These are phyloP conservation scores for Spizaetus ornatus DNA, from an alignment of 2,113 vertebrate species.

Conservation along the genomic window DNA sequence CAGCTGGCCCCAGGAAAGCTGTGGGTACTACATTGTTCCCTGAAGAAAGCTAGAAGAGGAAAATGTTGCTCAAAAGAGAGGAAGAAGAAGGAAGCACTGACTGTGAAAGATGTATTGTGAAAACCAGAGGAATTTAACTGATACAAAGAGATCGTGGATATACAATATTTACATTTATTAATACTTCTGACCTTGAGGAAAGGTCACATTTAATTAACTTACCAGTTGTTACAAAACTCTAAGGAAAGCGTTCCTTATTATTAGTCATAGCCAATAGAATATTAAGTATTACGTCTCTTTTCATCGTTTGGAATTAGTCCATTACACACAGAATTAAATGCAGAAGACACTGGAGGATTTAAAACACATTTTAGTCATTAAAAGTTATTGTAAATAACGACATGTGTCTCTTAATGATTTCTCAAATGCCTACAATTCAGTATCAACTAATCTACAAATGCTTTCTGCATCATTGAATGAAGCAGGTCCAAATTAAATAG, in stretches of 20 bases:
- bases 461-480: slow-evolving; percentile 51
- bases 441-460: slow-evolving; percentile 64
- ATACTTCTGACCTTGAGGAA: slow-evolving; percentile 30
- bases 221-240: neutral
- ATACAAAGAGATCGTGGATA: slow-evolving; percentile 19
- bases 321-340: slow-evolving; percentile 64
- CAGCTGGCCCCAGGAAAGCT: neutral
- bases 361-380: slow-evolving; percentile 70
- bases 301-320: slow-evolving; percentile 49
- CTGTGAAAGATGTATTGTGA: neutral
- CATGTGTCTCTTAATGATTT: slow-evolving; percentile 60
- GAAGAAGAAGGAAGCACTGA: neutral
- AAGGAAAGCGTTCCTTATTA: slow-evolving; percentile 30
- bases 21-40: neutral
- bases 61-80: neutral
- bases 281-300: slow-evolving; percentile 9
- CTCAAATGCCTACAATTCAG: slow-evolving; percentile 64
- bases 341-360: slow-evolving; percentile 56
- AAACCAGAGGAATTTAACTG: slow-evolving; percentile 4
- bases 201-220: slow-evolving; percentile 52
- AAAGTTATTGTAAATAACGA: slow-evolving; percentile 69
- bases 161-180: slow-evolving; percentile 12
- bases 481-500: slow-evolving; percentile 47
- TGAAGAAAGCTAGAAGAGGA: neutral
- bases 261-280: slow-evolving; percentile 42